These are phyloP conservation scores for Microctenopoma stevenorrisi DNA, from an alignment of 2,797 vertebrate species.

Conservation along the genomic window DNA sequence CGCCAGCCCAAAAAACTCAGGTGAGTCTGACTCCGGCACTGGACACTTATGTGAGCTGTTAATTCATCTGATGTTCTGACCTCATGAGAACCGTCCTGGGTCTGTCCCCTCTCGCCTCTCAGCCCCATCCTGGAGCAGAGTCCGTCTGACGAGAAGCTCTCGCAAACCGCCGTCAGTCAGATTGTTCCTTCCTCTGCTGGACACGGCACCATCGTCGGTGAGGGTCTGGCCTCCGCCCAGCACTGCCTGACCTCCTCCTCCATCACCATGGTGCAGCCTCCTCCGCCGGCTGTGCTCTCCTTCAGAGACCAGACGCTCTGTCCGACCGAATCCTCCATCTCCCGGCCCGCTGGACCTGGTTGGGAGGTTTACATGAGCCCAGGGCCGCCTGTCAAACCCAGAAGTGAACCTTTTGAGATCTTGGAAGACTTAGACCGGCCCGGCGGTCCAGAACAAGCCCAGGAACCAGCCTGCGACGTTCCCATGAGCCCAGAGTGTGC, in stretches of 20 bases:
- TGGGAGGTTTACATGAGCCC: constrained; percentile 69
- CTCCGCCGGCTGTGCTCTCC: constrained; percentile 59
- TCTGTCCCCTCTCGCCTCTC: not conserved
- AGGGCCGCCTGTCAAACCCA: not conserved
- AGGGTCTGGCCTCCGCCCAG: constrained; percentile 53
- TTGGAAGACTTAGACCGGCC: constrained; percentile 37
- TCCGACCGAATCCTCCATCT: constrained; percentile 6
- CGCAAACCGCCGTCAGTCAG: not conserved
- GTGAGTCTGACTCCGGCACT: constrained; percentile 66
- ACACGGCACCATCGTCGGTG: constrained; percentile 73
- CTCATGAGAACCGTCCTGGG: not conserved
- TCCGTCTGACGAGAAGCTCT: constrained; percentile 58
- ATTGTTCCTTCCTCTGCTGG: not conserved
- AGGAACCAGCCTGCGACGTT: not conserved
- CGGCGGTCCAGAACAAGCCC: not conserved
- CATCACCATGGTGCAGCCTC: constrained; percentile 68
- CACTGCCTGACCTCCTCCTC: constrained; percentile 66
- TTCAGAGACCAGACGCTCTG: constrained; percentile 77
- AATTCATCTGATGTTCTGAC: too few relatives aligned
- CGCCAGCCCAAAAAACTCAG: constrained; percentile 84
- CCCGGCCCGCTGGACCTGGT: constrained; percentile 13
- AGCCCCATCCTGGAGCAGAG: constrained; percentile 85
- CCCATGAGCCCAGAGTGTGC: constrained; percentile 65
- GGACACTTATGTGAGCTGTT: too few relatives aligned
- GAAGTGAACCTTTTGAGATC: constrained; percentile 18